A percentile compares a stretch with the other conserved stretches of the same genome.
These are phyloP conservation scores for Saguinus midas DNA, from an alignment of 2,113 vertebrate species.

Conservation along the genomic window DNA sequence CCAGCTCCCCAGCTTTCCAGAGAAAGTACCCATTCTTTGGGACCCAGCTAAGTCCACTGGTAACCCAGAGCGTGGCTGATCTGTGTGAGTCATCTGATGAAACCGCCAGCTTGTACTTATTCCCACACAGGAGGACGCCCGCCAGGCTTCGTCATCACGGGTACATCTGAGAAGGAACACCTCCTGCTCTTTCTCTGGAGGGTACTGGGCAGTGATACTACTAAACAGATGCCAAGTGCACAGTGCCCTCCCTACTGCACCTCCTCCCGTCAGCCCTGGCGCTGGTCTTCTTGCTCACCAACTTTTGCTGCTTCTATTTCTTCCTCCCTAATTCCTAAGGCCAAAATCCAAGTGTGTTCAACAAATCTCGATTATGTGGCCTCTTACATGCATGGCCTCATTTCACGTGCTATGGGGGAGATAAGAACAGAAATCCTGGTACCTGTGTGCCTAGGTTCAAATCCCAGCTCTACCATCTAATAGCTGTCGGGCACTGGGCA, in stretches of 20 bases:
- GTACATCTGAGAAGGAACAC: constrained; percentile 10
- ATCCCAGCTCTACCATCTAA: not conserved
- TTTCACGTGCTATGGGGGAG: not conserved
- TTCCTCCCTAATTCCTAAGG: not conserved
- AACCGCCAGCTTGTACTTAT: not conserved
- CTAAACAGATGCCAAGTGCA: not conserved
- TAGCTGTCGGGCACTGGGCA: not conserved
- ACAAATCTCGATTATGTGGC: not conserved
- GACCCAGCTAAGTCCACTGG: not conserved
- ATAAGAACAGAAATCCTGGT: not conserved
- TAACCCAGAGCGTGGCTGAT: not conserved
- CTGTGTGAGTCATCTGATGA: not conserved
- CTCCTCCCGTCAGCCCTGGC: not conserved
- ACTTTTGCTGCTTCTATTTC: not conserved
- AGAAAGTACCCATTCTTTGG: not conserved
- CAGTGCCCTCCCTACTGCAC: no score
- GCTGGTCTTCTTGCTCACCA: not conserved
- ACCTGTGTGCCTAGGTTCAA: not conserved
- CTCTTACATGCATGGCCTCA: not conserved
- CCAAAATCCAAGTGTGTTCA: not conserved
- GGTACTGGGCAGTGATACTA: not conserved
- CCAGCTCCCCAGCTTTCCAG: not conserved
- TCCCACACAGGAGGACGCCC: not conserved
- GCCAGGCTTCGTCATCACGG: not conserved
- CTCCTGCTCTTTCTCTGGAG: not conserved